Percentiles rank a stretch among this genome's conserved stretches.
Evolutionary conservation across 2,888 invertebrate species (phyloP).

Genomic region (Ischnura elegans): DNA sequence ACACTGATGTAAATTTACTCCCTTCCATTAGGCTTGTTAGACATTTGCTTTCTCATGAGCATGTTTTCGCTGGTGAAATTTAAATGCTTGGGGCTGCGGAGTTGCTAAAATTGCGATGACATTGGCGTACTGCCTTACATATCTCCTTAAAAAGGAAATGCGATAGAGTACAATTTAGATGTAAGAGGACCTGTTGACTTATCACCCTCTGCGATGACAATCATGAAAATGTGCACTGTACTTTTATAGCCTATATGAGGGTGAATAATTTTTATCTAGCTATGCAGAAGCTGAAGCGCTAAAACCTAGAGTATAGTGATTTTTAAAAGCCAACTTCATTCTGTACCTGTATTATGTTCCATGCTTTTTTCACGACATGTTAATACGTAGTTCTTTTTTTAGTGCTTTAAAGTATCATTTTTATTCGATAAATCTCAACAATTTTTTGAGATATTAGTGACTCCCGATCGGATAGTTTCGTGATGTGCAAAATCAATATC

Average conservation of each 20-base stretch:
- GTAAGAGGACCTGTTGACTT: not conserved
- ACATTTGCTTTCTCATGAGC: not conserved
- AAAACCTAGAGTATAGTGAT: too few relatives aligned
- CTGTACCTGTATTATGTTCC: too few relatives aligned
- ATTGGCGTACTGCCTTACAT: not conserved
- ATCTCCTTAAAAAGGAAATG: not conserved
- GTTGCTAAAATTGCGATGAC: not conserved
- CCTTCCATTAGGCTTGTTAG: not conserved
- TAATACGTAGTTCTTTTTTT: too few relatives aligned
- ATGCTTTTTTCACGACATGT: too few relatives aligned
- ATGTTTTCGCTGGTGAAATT: not conserved
- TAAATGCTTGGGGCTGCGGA: not conserved
- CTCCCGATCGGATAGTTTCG: too few relatives aligned
- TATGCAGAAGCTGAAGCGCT: too few relatives aligned
- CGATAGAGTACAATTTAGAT: not conserved
- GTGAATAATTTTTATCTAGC: too few relatives aligned
- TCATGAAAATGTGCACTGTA: not conserved
- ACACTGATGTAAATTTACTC: not conserved
- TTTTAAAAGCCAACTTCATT: too few relatives aligned
- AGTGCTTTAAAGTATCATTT: too few relatives aligned
- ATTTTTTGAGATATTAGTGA: too few relatives aligned
- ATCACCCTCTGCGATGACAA: not conserved
- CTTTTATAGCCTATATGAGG: not conserved
- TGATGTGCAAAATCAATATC: too few relatives aligned
- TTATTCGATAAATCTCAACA: too few relatives aligned